Evolutionary conservation across 2,797 vertebrate species (phyloP), one percentile per base, ranked within the genome.

Genomic region (Cichlasoma orientale): DNA sequence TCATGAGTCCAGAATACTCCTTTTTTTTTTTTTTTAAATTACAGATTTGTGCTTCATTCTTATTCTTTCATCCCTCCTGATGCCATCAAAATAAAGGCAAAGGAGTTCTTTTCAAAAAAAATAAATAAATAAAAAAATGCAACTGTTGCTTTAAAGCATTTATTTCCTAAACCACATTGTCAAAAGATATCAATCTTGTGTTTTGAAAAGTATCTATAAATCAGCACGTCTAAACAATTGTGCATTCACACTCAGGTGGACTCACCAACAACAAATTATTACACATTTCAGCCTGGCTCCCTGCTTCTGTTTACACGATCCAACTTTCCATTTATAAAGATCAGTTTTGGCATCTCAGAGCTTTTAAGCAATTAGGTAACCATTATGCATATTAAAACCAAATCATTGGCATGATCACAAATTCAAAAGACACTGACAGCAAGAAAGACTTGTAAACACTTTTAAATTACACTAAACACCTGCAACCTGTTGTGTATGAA

Each of bases 281-380:
- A 14, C 19, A 27, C 31, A 23, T 13, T 70, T 66, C 19, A 47
- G n/a, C 21, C 56, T 29, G 6, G 36, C 52, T 74, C 7, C 57
- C 12, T n/a, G 54, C 56, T 79, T 61, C 52, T 52, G 2, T 55
- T 68, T 50, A 68, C 56, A 44, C 25, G 21, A 41, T 70, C 33
- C 19, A 59, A 59, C 70, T 14, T 66, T 47, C 29, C 52, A 68
- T 79, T 82, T 72, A 36, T 55, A 41, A 78, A 78, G 13, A 53
- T 72, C 41, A 33, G 7, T 72, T 74, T 72, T 82, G 82, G 77
- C 59, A 74, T 76, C 56, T 21, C 23, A 13, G 16, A 21, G 79
- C 71, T 78, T 82, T 82, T 56, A 74, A 78, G 68, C 47, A 79
- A 73, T 79, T 71, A 71, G 21, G 19, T 53, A 31, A 56, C 77